Conservation (phyloP, 2,888 invertebrate species). For the Diploptera punctata region DNA sequence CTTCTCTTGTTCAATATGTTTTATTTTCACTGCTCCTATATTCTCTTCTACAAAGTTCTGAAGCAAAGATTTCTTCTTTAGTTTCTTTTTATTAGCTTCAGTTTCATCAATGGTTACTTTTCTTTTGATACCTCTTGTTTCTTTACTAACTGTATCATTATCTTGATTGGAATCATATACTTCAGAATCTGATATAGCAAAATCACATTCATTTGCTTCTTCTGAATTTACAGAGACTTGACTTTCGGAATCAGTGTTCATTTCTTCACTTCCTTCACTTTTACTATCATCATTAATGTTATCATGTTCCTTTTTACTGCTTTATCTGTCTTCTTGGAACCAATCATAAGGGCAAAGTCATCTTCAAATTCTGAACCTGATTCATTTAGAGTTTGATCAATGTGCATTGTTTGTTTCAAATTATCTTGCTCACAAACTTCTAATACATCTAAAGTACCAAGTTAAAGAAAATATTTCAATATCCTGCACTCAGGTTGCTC, state of each 20-base stretch:
- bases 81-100: neutral
- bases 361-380: constrained; percentile 59
- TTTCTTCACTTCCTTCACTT: neutral
- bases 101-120: neutral
- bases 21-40: no score
- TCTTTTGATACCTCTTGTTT: neutral
- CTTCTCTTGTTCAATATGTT: constrained; percentile 16
- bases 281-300: constrained; percentile 43
- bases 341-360: constrained; percentile 57
- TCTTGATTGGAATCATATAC: no score
- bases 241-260: constrained; percentile 41
- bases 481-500: constrained; percentile 9
- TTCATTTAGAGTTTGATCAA: constrained; percentile 61
- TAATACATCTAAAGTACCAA: constrained; percentile 55
- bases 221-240: constrained; percentile 22
- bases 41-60: no score
- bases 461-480: constrained; percentile 27
- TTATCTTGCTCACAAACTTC: constrained; percentile 76
- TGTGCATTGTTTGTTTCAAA: constrained; percentile 60
- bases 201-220: neutral
- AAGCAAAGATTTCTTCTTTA: no score
- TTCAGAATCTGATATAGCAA: neutral
- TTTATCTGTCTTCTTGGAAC: constrained; percentile 1
- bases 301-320: constrained; percentile 38
- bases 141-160: no score